Evolutionary conservation across 1,140 invertebrate species (phyloP).

Genomic region (Zaprionus lachaisei): DNA sequence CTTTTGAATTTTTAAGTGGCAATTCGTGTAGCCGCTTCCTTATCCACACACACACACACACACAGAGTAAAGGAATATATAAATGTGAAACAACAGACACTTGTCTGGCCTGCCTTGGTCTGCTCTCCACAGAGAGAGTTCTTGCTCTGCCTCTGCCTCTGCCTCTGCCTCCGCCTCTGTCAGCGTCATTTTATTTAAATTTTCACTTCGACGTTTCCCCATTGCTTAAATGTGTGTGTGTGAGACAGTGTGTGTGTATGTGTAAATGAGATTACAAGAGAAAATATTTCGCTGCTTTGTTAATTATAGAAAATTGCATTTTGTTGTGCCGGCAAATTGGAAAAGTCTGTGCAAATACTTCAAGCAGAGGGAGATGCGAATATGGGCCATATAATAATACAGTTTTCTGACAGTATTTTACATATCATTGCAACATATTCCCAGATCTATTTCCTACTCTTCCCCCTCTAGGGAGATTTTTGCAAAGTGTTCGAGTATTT

Average conservation of each 20-base stretch:
- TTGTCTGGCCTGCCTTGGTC: slow-evolving; percentile 25
- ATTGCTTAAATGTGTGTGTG: neutral
- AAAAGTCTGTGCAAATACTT: neutral
- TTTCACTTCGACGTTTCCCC: slow-evolving; percentile 16
- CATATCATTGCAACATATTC: no score
- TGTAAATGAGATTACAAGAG: neutral
- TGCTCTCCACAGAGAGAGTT: neutral
- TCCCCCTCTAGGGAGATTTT: slow-evolving; percentile 43
- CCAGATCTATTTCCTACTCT: no score
- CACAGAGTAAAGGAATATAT: slow-evolving; percentile 5
- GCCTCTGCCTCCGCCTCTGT: slow-evolving; percentile 12
- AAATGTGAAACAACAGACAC: slow-evolving; percentile 37
- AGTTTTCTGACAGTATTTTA: no score
- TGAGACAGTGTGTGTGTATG: neutral
- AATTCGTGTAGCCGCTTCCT: slow-evolving; percentile 76
- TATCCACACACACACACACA: slow-evolving; percentile 37
- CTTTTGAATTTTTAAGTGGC: slow-evolving; percentile 84
- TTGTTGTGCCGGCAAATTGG: neutral
- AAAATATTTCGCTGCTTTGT: slow-evolving; percentile 6
- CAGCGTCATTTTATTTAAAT: slow-evolving; percentile 42
- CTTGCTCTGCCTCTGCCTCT: neutral
- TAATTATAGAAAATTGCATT: slow-evolving; percentile 2
- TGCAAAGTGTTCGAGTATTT: slow-evolving; percentile 7
- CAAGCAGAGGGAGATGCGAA: neutral
- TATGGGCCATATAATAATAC: neutral